These are phyloP conservation scores for Lepidurus arcticus DNA, from an alignment of 1,140 invertebrate species.

Conservation along the genomic window DNA sequence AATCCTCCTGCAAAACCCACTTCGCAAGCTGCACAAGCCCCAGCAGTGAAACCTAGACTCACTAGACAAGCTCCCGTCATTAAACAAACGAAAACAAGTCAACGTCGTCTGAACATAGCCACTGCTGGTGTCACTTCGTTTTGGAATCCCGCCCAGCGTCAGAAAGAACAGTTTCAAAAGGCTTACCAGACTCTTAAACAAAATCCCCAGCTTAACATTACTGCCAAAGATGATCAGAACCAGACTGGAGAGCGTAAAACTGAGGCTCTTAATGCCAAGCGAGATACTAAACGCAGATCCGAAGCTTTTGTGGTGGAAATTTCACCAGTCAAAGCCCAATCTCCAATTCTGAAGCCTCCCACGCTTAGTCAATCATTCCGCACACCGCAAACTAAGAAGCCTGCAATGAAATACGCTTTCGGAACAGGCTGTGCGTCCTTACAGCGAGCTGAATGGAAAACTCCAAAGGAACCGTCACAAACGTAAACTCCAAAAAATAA, in stretches of 20 bases:
- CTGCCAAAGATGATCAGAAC: background rate
- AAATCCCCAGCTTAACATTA: background rate
- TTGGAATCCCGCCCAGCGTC: background rate
- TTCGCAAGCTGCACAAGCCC: background rate
- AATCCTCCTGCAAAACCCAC: background rate
- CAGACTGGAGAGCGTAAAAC: background rate
- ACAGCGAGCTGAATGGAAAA: background rate
- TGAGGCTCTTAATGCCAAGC: background rate
- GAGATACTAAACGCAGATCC: background rate
- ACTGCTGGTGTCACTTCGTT: background rate
- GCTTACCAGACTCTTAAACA: background rate
- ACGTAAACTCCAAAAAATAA: background rate
- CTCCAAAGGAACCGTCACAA: background rate
- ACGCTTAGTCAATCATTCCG: background rate
- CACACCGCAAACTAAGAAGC: background rate
- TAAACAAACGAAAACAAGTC: background rate
- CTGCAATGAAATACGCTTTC: background rate
- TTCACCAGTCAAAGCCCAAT: background rate
- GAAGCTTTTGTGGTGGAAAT: background rate
- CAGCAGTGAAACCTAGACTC: background rate
- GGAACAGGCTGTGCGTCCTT: background rate
- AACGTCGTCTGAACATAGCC: background rate
- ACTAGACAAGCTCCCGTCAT: background rate
- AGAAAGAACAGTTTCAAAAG: background rate
- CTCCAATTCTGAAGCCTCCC: background rate